Evolutionary conservation across 2,888 invertebrate species (phyloP), one percentile per base, ranked within the genome.

Genomic region (Siphonodentalium dalli): DNA sequence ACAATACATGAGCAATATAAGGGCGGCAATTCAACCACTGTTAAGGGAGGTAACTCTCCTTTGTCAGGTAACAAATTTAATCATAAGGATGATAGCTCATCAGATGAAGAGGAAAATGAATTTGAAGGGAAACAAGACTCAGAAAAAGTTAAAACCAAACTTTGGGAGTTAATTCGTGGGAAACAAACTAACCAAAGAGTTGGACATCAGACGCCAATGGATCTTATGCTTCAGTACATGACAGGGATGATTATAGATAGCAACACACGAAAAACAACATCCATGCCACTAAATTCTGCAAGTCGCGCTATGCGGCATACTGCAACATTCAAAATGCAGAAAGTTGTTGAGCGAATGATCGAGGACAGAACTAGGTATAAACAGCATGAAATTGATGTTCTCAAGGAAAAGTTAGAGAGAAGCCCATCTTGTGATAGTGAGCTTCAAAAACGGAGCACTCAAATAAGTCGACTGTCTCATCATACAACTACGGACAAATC

Each of bases 291-390:
- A 4, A 59, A 72, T 48, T 56, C 74, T 1, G 74, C 74, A 8
- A 66, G 69, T 35, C 59, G 79, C 31, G 72, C 78, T 18, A 54
- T 73, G 35, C 61, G 76, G 7, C 74, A 77, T 47, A 75, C 77
- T 2, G 71, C 78, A 21, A 76, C 77, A 39, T 76, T 71, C 51
- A 74, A 75, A 65, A 77, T 79, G 71, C 57, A 66, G 18, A 61
- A 70, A 48, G 66, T 78, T 21, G 73, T 78, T n/a, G 69, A 75
- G 48, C 54, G 63, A 8, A 57, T 78, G 13, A 69, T 72, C 63
- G 54, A 63, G 34, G 68, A 70, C 13, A 58, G 73, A 18, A 73
- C 74, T 11, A 58, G 64, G 31, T 74, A 67, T 50, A 66, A 75
- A 54, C 69, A 71, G 54, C 70, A 71, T 34, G 70, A 72, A 58